phyloP scores from a whole-genome alignment of 2,797 vertebrate genomes.

The Spinus olivaceus region DNA sequence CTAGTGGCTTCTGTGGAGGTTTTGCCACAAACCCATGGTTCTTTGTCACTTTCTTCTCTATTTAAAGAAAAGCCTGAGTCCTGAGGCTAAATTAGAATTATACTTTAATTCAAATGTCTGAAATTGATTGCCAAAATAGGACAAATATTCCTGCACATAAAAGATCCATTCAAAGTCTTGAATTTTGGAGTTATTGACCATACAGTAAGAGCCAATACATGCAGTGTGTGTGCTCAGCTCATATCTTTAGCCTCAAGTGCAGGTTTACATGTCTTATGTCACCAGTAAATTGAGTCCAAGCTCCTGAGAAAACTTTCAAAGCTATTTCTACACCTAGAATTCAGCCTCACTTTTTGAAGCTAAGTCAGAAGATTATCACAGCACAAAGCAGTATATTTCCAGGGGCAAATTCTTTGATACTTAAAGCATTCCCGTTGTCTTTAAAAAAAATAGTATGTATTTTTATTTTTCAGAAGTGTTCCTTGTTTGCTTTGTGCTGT shows the following conservation, averaged over 20 bases:
- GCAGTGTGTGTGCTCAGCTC: neutral
- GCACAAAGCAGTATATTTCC: neutral
- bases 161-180: neutral
- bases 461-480: neutral
- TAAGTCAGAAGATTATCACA: neutral
- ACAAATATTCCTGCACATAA: neutral
- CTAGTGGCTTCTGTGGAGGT: neutral
- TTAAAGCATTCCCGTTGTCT: neutral
- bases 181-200: neutral
- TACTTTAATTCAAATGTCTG: neutral
- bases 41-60: neutral
- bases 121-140: neutral
- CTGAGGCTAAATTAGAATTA: neutral
- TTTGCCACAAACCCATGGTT: neutral
- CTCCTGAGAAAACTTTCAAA: neutral
- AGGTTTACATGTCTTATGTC: neutral
- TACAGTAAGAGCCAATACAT: neutral
- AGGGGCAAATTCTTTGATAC: neutral
- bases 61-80: neutral
- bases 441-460: neutral
- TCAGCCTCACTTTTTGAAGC: neutral
- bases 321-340: neutral
- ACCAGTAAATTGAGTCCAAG: neutral
- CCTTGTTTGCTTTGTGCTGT: neutral
- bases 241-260: neutral